Percentiles rank a stretch among this genome's conserved stretches.
phyloP scores from a whole-genome alignment of 2,113 vertebrate genomes.

The Todiramphus saurophagus region DNA sequence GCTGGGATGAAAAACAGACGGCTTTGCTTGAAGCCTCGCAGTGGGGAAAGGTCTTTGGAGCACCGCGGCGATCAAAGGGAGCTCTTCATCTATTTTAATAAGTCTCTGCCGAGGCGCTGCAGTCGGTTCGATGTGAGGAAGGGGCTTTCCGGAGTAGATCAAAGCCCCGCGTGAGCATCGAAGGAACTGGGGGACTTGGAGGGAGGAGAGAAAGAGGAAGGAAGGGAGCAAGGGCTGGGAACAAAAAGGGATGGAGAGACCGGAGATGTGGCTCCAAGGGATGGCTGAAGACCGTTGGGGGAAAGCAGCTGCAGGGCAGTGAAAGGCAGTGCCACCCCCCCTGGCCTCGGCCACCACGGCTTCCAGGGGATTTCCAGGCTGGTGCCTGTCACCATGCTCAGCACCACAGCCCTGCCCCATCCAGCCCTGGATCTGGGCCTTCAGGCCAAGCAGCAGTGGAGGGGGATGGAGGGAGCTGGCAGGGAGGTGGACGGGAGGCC shows the following conservation, averaged over 20 bases:
- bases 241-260: not conserved
- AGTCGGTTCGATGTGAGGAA: not conserved
- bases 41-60: not conserved
- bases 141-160: conserved; percentile 17
- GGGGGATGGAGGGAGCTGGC: rapidly evolving
- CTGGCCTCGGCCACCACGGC: not conserved
- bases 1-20: not conserved
- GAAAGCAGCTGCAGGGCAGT: not conserved
- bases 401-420: rapidly evolving
- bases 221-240: not conserved
- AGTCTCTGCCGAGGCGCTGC: not conserved
- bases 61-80: conserved; percentile 15
- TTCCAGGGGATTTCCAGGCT: not conserved
- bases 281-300: rapidly evolving
- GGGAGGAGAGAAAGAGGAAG: not conserved
- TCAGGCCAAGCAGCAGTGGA: not conserved
- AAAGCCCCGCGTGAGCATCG: not conserved
- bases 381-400: rapidly evolving
- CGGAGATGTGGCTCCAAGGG: rapidly evolving
- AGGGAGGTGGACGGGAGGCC: rapidly evolving
- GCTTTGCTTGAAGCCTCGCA: not conserved
- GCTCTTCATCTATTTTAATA: conserved; percentile 23
- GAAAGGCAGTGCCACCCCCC: rapidly evolving
- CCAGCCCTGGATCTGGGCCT: rapidly evolving
- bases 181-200: not conserved